These are phyloP conservation scores for Capromys pilorides DNA, from an alignment of 2,797 vertebrate genomes.

Conservation along the genomic window DNA sequence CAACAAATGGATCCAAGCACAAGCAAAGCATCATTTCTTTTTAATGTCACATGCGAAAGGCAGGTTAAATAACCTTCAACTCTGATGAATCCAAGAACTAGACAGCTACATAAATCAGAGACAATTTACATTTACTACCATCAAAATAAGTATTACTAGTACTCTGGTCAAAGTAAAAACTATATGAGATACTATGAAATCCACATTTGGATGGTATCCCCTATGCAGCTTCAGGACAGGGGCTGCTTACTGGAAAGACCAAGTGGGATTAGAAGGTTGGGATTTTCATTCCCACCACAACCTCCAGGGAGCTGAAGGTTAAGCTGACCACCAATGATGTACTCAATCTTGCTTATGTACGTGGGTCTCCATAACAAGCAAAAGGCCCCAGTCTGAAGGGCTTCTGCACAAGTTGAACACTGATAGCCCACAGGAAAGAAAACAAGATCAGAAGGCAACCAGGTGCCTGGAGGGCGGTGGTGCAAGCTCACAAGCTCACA, in stretches of 20 bases:
- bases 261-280: background rate
- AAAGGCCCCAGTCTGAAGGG: background rate
- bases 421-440: background rate
- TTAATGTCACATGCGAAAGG: background rate
- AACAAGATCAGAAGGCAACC: background rate
- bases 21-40: background rate
- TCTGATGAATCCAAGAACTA: background rate
- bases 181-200: background rate
- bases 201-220: no score
- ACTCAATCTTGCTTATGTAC: background rate
- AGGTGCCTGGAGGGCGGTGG: background rate
- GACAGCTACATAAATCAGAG: slow-evolving; percentile 17
- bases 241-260: background rate
- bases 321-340: background rate
- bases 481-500: background rate
- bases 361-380: background rate
- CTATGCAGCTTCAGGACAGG: background rate
- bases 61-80: background rate
- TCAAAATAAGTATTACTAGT: slow-evolving; percentile 13
- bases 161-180: slow-evolving; percentile 20
- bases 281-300: background rate
- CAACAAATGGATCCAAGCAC: background rate
- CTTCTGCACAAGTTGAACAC: background rate
- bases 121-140: background rate
- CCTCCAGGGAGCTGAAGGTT: background rate